A percentile compares a stretch with the other conserved stretches of the same genome.
Evolutionary conservation across 2,888 invertebrate species (phyloP).

Genomic region (Ormyrus rosae): DNA sequence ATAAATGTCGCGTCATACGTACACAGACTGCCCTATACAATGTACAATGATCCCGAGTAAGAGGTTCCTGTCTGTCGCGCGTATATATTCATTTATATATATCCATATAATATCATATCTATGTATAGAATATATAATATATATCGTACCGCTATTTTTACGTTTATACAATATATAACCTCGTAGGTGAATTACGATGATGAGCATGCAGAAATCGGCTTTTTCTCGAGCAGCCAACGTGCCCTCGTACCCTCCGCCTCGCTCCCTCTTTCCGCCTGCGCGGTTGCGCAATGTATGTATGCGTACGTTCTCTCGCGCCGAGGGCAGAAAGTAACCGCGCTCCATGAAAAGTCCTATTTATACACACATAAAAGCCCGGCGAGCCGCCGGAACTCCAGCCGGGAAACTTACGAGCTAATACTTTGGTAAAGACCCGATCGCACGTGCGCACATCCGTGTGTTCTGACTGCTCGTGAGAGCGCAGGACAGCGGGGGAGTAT

Average conservation of each 20-base stretch:
- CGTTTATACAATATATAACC: constrained; percentile 50
- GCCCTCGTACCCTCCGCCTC: background rate
- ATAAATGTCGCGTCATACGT: constrained; percentile 66
- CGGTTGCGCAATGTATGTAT: background rate
- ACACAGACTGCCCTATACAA: constrained; percentile 53
- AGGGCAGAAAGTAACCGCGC: background rate
- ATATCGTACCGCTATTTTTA: constrained; percentile 33
- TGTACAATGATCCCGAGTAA: constrained; percentile 60
- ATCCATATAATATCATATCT: constrained; percentile 21
- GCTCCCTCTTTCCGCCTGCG: background rate
- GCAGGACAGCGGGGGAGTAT: too few species aligned
- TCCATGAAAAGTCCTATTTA: constrained; percentile 35
- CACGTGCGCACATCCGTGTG: constrained; percentile 31
- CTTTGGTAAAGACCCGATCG: constrained; percentile 68
- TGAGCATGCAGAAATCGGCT: constrained; percentile 47
- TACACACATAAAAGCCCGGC: constrained; percentile 32
- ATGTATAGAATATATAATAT: constrained; percentile 42
- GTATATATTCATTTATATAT: constrained; percentile 41
- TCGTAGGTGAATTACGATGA: constrained; percentile 49
- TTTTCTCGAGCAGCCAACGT: background rate
- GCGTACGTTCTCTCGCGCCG: background rate
- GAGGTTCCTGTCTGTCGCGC: constrained; percentile 27
- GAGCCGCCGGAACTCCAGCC: constrained; percentile 19
- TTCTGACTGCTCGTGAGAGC: background rate
- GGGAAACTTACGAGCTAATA: constrained; percentile 69